A percentile compares a stretch with the other conserved stretches of the same genome.
Conservation (phyloP, 2,797 vertebrate species). For the Neosilurus hyrtlii region DNA sequence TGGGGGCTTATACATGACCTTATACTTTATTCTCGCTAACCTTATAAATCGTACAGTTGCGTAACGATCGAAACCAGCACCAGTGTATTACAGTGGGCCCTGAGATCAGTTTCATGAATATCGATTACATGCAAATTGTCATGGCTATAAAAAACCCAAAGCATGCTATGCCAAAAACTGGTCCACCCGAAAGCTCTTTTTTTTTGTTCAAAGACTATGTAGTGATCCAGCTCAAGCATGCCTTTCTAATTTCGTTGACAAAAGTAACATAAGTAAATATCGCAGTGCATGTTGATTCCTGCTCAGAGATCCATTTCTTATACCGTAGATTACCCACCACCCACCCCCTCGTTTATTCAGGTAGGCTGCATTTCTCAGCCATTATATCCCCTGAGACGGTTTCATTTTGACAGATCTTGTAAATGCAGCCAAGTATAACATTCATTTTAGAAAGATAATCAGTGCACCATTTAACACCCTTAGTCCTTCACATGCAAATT, state of each 20-base stretch:
- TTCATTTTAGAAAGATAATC: conserved; percentile 6
- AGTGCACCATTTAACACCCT: neutral
- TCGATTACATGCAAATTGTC: too few relatives aligned
- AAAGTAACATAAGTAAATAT: neutral
- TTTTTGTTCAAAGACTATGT: too few relatives aligned
- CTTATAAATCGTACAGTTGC: too few relatives aligned
- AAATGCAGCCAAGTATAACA: conserved; percentile 3
- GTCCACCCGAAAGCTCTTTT: too few relatives aligned
- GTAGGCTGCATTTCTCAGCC: neutral
- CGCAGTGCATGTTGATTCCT: neutral
- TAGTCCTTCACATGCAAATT: neutral
- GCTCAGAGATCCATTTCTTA: neutral
- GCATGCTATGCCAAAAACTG: too few relatives aligned
- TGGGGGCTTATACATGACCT: too few relatives aligned
- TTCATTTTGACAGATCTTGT: conserved; percentile 15
- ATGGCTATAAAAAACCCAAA: too few relatives aligned
- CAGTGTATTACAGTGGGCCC: too few relatives aligned
- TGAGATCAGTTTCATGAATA: too few relatives aligned
- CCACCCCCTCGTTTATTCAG: neutral
- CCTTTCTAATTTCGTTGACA: neutral
- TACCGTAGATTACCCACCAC: neutral
- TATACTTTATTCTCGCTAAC: too few relatives aligned
- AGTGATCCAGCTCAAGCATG: neutral
- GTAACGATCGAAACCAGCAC: too few relatives aligned
- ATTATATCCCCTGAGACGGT: conserved; percentile 3